These are phyloP conservation scores for Plusia festucae DNA, from an alignment of 2,888 invertebrate genomes.

Conservation along the genomic window DNA sequence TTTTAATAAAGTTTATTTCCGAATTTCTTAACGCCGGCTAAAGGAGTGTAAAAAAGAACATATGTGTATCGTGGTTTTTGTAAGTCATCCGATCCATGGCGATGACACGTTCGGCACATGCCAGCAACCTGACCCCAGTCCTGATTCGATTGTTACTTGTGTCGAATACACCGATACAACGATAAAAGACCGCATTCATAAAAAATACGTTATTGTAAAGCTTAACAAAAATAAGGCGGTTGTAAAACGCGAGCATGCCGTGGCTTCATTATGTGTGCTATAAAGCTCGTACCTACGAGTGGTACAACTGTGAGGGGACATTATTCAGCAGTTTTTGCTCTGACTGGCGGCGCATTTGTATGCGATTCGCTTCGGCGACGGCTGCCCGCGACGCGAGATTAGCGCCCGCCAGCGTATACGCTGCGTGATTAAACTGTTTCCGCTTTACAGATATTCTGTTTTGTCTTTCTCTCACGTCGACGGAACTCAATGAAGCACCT, in stretches of 20 bases:
- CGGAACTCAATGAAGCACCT: conserved; percentile 30
- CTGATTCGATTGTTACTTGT: conserved; percentile 56
- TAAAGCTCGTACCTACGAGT: conserved; percentile 71
- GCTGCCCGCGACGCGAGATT: conserved; percentile 81
- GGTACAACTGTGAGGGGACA: conserved; percentile 75
- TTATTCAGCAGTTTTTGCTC: conserved; percentile 86
- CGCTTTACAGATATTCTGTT: conserved; percentile 72
- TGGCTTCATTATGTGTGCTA: conserved; percentile 80
- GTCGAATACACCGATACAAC: conserved; percentile 43
- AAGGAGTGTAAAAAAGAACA: conserved; percentile 21
- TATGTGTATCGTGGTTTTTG: conserved; percentile 28
- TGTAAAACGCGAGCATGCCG: conserved; percentile 76
- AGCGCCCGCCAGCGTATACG: conserved; percentile 75
- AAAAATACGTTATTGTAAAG: conserved; percentile 56
- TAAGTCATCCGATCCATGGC: conserved; percentile 69
- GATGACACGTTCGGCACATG: conserved; percentile 84
- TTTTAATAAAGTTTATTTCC: too few relatives aligned
- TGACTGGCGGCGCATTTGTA: conserved; percentile 82
- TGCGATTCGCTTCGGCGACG: conserved; percentile 83
- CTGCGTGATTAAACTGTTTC: conserved; percentile 84
- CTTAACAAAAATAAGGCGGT: conserved; percentile 60
- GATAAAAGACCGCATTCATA: conserved; percentile 37
- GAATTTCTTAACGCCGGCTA: conserved; percentile 10
- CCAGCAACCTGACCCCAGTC: conserved; percentile 70
- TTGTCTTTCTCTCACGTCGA: conserved; percentile 56